Evolutionary conservation across 2,797 vertebrate genomes (phyloP).

Genomic region (Petrocephalus schoutedeni): DNA sequence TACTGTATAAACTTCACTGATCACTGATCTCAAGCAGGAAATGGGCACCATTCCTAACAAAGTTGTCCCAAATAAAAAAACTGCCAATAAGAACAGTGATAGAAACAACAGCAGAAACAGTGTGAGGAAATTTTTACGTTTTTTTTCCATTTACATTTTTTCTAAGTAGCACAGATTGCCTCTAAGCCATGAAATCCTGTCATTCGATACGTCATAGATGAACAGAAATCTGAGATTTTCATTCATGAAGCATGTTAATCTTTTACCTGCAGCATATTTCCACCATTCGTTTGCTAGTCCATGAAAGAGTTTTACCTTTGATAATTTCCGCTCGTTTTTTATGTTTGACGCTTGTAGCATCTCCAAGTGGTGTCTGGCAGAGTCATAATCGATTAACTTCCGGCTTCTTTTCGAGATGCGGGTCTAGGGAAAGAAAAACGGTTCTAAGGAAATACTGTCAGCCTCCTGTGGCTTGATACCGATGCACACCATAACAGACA

Average conservation of each 20-base stretch:
- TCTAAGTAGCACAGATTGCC: neutral
- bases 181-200: neutral
- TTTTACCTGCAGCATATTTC: neutral
- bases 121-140: neutral
- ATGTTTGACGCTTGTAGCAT: conserved; percentile 82
- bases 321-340: conserved; percentile 83
- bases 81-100: neutral
- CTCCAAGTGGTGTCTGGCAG: conserved; percentile 90
- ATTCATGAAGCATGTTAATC: neutral
- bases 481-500: neutral
- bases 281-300: neutral
- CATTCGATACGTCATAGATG: neutral
- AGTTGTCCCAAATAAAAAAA: neutral
- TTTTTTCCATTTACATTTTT: neutral
- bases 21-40: neutral
- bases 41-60: neutral
- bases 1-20: neutral
- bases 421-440: conserved; percentile 52
- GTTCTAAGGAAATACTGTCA: neutral
- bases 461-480: neutral
- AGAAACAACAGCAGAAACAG: neutral
- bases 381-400: conserved; percentile 94
- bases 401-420: conserved; percentile 92
- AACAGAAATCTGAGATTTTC: neutral
- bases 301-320: conserved; percentile 68